Conservation (phyloP, 2,888 invertebrate species). For the Cantharis flavilabris region DNA sequence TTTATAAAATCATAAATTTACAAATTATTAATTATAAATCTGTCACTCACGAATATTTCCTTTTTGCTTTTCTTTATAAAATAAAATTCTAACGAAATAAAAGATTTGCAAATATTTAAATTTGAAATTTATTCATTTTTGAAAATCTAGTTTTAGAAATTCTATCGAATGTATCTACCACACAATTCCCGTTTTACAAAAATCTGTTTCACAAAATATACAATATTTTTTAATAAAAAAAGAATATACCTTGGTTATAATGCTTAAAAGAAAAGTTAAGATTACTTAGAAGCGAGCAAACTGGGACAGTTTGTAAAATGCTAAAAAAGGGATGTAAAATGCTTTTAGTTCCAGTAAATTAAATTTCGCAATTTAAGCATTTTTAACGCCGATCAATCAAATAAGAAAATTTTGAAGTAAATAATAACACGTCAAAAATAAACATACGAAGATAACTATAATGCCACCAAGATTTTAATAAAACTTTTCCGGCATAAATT, state of each 20-base stretch:
- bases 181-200: neutral
- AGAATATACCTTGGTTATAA: neutral
- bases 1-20: neutral
- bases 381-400: slow-evolving; percentile 40
- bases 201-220: neutral
- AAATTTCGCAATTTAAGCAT: slow-evolving; percentile 39
- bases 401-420: slow-evolving; percentile 35
- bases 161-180: neutral
- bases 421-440: slow-evolving; percentile 39
- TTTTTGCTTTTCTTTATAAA: neutral
- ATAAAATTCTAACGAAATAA: neutral
- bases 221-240: neutral
- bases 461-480: neutral
- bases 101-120: neutral
- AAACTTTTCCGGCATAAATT: neutral
- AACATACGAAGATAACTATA: neutral
- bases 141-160: neutral
- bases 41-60: neutral
- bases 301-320: neutral
- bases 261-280: slow-evolving; percentile 3
- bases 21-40: neutral
- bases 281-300: slow-evolving; percentile 8
- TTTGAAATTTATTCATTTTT: neutral
- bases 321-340: neutral
- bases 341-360: slow-evolving; percentile 37